These are phyloP conservation scores for Corbicula japonica DNA, from an alignment of 2,888 invertebrate genomes.

Conservation along the genomic window DNA sequence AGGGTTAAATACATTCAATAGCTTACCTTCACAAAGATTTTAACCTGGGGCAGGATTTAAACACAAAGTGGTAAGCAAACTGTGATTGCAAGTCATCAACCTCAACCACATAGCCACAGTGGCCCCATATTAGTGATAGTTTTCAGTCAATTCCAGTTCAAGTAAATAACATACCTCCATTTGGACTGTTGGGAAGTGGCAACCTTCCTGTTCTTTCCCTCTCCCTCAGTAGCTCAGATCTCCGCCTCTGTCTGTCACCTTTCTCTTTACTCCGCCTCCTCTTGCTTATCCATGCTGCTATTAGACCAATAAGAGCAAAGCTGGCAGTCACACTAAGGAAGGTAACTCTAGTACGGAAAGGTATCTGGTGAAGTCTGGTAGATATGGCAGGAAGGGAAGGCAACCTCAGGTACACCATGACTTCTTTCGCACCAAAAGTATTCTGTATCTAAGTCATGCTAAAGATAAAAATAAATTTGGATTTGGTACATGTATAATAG, in stretches of 20 bases:
- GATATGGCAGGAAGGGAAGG: slow-evolving; percentile 28
- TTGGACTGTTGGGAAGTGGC: slow-evolving; percentile 58
- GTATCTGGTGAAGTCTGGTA: slow-evolving; percentile 59
- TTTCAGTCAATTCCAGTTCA: too few relatives aligned
- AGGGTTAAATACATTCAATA: too few relatives aligned
- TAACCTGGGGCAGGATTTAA: too few relatives aligned
- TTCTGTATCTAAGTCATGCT: too few relatives aligned
- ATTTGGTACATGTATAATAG: too few relatives aligned
- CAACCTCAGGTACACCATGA: slow-evolving; percentile 34
- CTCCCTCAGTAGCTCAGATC: slow-evolving; percentile 59
- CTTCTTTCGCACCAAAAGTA: too few relatives aligned
- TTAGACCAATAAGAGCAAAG: slow-evolving; percentile 92
- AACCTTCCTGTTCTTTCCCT: slow-evolving; percentile 60
- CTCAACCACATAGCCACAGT: too few relatives aligned
- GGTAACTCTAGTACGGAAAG: slow-evolving; percentile 89
- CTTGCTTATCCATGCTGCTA: slow-evolving; percentile 90
- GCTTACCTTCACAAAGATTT: too few relatives aligned
- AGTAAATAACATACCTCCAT: slow-evolving; percentile 71
- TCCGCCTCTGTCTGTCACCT: slow-evolving; percentile 35
- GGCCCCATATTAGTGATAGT: too few relatives aligned
- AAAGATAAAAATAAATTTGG: too few relatives aligned
- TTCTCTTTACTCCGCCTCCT: slow-evolving; percentile 54
- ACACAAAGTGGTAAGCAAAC: too few relatives aligned
- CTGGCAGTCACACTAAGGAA: slow-evolving; percentile 92
- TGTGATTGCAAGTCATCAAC: too few relatives aligned